Evolutionary conservation across 2,888 invertebrate species (phyloP).

Genomic region (Zaprionus obscuricornis): DNA sequence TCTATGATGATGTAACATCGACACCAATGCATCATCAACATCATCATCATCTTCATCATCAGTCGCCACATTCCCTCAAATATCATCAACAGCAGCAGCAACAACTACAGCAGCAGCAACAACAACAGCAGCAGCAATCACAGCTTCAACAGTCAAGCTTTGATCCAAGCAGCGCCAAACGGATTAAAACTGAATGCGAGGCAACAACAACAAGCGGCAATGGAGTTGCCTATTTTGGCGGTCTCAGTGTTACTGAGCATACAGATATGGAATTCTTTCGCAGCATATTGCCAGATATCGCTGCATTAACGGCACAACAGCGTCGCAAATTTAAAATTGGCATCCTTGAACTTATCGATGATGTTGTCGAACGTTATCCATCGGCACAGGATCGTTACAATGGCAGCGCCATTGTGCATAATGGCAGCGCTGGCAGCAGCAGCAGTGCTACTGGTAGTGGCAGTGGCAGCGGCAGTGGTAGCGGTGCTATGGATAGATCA

Average conservation of each 20-base stretch:
- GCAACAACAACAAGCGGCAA: slow-evolving; percentile 60
- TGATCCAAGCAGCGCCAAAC: slow-evolving; percentile 59
- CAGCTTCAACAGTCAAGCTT: slow-evolving; percentile 41
- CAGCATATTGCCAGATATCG: slow-evolving; percentile 85
- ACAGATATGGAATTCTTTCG: slow-evolving; percentile 84
- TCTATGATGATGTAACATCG: slow-evolving; percentile 51
- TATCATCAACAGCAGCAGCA: slow-evolving; percentile 44
- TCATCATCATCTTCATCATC: too few relatives aligned
- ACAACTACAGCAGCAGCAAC: slow-evolving; percentile 18
- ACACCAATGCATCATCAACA: slow-evolving; percentile 51
- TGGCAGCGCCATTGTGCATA: slow-evolving; percentile 32
- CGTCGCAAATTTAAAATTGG: slow-evolving; percentile 85
- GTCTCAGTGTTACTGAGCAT: slow-evolving; percentile 66
- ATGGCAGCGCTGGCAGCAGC: slow-evolving; percentile 26
- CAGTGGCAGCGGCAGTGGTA: not conserved
- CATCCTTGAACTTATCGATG: slow-evolving; percentile 84
- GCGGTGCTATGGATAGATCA: slow-evolving; percentile 15
- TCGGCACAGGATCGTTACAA: slow-evolving; percentile 54
- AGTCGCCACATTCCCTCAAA: slow-evolving; percentile 42
- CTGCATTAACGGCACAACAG: slow-evolving; percentile 84
- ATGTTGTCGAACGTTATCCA: slow-evolving; percentile 82
- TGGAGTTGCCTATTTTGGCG: slow-evolving; percentile 43
- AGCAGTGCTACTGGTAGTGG: slow-evolving; percentile 6
- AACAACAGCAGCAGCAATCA: slow-evolving; percentile 17
- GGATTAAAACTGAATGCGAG: slow-evolving; percentile 80